phyloP scores from a whole-genome alignment of 2,888 invertebrate species.

The Phyllotreta cruciferae region DNA sequence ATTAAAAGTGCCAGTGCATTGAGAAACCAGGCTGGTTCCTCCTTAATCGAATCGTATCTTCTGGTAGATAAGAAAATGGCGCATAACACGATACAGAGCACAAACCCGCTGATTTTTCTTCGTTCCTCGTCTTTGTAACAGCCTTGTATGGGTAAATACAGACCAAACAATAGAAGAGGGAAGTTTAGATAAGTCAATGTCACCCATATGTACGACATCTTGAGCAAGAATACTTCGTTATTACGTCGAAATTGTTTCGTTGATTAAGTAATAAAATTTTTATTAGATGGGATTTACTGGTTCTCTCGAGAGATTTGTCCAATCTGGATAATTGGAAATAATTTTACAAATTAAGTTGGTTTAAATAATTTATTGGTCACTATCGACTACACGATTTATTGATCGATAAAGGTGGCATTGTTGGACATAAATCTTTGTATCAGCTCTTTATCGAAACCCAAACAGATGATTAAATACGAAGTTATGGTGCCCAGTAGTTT shows the following conservation, averaged over 20 bases:
- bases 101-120: slow-evolving; percentile 22
- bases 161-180: slow-evolving; percentile 16
- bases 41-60: not conserved
- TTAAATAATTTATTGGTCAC: not conserved
- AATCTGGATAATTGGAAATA: not conserved
- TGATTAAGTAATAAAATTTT: not conserved
- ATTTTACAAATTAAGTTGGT: not conserved
- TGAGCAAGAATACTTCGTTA: not conserved
- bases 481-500: slow-evolving; percentile 31
- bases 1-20: slow-evolving; percentile 4
- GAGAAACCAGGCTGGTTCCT: not conserved
- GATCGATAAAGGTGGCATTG: not conserved
- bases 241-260: not conserved
- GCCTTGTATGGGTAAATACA: slow-evolving; percentile 23
- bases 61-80: slow-evolving; percentile 11
- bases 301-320: not conserved
- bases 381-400: not conserved
- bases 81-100: slow-evolving; percentile 21
- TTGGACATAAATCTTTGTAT: slow-evolving; percentile 9
- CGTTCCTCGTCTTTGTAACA: not conserved
- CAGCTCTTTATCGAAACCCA: slow-evolving; percentile 25
- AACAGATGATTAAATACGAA: slow-evolving; percentile 32
- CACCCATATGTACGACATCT: not conserved
- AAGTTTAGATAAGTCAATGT: slow-evolving; percentile 16
- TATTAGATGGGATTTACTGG: not conserved